Conservation (phyloP, 1,140 invertebrate species). For the Neotoxoptera formosana region DNA sequence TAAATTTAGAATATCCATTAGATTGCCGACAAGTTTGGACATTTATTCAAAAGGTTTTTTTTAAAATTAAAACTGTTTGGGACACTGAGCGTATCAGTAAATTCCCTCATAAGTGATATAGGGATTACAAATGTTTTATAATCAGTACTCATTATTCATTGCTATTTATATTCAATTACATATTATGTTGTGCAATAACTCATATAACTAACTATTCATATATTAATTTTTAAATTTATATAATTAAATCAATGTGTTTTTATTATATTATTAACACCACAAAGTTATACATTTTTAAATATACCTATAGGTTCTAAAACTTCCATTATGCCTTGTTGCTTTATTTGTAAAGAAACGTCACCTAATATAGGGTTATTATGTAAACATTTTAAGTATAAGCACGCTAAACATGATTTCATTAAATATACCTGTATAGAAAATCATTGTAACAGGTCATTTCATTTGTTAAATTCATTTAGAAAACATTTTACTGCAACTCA, state of each 20-base stretch:
- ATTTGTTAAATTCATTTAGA: conserved; percentile 20
- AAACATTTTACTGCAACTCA: not conserved
- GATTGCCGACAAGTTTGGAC: conserved; percentile 13
- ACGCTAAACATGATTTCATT: conserved; percentile 8
- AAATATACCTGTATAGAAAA: not conserved
- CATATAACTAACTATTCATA: not conserved
- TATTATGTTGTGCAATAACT: not conserved
- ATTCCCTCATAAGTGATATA: not conserved
- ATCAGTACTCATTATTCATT: not conserved
- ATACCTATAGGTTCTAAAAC: not conserved
- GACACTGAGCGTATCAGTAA: not conserved
- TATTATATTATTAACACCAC: not conserved
- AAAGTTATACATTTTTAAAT: not conserved
- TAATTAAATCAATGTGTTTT: not conserved
- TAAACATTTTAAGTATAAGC: conserved; percentile 8
- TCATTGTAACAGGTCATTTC: not conserved
- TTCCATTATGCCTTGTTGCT: not conserved
- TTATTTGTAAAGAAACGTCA: conserved; percentile 5
- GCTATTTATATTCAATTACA: not conserved
- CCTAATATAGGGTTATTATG: conserved; percentile 7
- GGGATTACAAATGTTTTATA: conserved; percentile 1
- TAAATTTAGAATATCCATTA: not conserved
- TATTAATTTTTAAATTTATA: not conserved
- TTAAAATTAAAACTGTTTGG: conserved; percentile 2
- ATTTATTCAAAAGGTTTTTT: conserved; percentile 23